Base-by-base conservation (phyloP, 2,113 vertebrate genomes). In the Pteronura brasiliensis region DNA sequence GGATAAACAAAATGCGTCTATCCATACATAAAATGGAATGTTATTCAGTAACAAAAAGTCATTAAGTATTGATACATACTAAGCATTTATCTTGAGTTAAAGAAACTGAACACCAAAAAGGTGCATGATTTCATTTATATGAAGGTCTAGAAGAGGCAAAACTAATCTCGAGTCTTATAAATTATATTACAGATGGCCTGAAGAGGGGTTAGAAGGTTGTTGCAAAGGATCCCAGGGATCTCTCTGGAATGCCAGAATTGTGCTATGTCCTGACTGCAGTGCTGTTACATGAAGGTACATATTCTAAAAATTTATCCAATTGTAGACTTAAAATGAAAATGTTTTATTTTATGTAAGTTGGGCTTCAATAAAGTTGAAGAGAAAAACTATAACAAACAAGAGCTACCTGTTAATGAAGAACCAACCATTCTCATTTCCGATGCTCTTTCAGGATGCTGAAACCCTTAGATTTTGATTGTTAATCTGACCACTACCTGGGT, bases 131-230 rank as follows among this genome's bases (percentile, higher is more conserved):
- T 9, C 29, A 63, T 52, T 84, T 79, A 67, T 1, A 59, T 12
- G 44, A 90, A 11, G 4, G 83, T 90, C 14, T 52, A 55, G 63
- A 42, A 82, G 87, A 86, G 18, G 23, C 25, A 83, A 69, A 88
- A 85, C 31, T 15, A 69, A 74, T 7, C 29, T 9, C 29, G 0
- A 25, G 7, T 67, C 8, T 49, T 49, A 65, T 23, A 63, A 59
- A 79, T 59, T 34, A 52, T 5, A 67, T 90, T 47, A 31, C 4
- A 2, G 4, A 34, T 36, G 7, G 14, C 52, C 67, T 15, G 5
- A 13, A 29, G 13, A 52, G 18, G 7, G 8, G 0, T 34, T 31
- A 52, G 13, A 1, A 1, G 14, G 11, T n/a, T 49, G 2, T 18
- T 69, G 27, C 52, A 13, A 49, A 44, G 31, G 34, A 39, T n/a